These are phyloP conservation scores for Poecilia velifera DNA, from an alignment of 2,797 vertebrate genomes.

Conservation along the genomic window DNA sequence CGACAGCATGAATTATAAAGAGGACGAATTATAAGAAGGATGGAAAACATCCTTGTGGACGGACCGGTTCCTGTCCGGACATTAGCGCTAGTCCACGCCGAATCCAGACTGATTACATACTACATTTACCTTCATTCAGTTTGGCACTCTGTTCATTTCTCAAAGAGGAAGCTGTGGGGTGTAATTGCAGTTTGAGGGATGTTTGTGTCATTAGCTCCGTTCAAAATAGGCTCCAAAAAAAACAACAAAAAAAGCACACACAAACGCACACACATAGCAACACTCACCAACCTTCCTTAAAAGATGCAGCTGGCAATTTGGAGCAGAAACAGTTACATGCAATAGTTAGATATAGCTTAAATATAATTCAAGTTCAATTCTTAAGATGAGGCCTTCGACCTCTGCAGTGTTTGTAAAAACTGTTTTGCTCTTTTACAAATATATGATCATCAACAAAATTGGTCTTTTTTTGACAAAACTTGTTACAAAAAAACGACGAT, in stretches of 20 bases:
- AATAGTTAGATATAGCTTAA: neutral
- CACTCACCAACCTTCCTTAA: slow-evolving; percentile 42
- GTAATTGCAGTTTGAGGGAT: slow-evolving; percentile 89
- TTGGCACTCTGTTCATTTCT: slow-evolving; percentile 84
- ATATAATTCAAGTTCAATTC: neutral
- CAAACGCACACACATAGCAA: neutral
- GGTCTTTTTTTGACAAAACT: neutral
- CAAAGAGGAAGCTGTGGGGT: slow-evolving; percentile 78
- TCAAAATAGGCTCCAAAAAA: slow-evolving; percentile 79
- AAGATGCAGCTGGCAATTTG: slow-evolving; percentile 55
- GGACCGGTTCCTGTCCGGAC: slow-evolving; percentile 60
- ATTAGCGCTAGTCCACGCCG: slow-evolving; percentile 73
- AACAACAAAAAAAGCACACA: slow-evolving; percentile 1
- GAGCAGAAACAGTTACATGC: slow-evolving; percentile 10
- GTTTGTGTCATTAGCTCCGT: slow-evolving; percentile 84
- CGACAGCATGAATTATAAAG: slow-evolving; percentile 51
- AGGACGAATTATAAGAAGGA: neutral
- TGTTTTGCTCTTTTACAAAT: neutral
- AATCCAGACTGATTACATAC: slow-evolving; percentile 81
- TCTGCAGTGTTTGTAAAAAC: neutral
- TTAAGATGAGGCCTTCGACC: neutral
- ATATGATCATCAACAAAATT: neutral
- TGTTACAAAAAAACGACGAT: neutral
- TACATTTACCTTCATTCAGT: slow-evolving; percentile 83
- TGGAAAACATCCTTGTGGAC: slow-evolving; percentile 14